Percentiles rank a stretch among this genome's conserved stretches.
phyloP scores from a whole-genome alignment of 1,140 invertebrate genomes.

The Aphelenchoides fujianensis region DNA sequence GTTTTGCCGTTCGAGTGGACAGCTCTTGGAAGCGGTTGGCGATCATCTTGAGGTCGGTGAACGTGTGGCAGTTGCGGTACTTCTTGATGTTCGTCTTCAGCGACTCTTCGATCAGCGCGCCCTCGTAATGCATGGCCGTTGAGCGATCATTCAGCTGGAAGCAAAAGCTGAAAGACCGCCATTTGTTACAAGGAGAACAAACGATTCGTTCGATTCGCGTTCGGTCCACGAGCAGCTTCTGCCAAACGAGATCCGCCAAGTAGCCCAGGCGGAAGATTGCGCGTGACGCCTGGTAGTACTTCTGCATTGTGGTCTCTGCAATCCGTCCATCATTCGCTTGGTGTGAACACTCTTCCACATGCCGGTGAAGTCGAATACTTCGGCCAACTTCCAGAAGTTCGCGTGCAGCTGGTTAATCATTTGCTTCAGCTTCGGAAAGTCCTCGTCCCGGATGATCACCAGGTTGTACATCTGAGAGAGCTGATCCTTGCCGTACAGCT shows the following conservation, averaged over 20 bases:
- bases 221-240: slow-evolving; percentile 32
- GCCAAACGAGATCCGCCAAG: slow-evolving; percentile 31
- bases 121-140: slow-evolving; percentile 36
- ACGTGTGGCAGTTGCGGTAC: slow-evolving; percentile 35
- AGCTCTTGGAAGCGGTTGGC: slow-evolving; percentile 28
- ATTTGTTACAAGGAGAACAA: neutral
- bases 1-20: neutral
- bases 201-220: slow-evolving; percentile 32
- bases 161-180: neutral
- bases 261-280: slow-evolving; percentile 14
- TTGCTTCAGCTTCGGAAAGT: slow-evolving; percentile 27
- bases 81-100: slow-evolving; percentile 33
- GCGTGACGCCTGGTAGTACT: slow-evolving; percentile 39
- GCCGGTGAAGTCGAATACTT: slow-evolving; percentile 32
- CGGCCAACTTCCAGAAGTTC: slow-evolving; percentile 32
- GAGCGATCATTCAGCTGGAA: slow-evolving; percentile 33
- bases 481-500: slow-evolving; percentile 38
- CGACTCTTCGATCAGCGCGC: slow-evolving; percentile 29
- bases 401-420: slow-evolving; percentile 33
- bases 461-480: slow-evolving; percentile 39
- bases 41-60: slow-evolving; percentile 28
- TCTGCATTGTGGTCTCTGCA: slow-evolving; percentile 39
- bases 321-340: neutral
- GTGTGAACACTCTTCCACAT: neutral
- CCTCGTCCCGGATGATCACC: slow-evolving; percentile 28